Percentiles rank a stretch among this genome's conserved stretches.
Conservation (phyloP, 1,140 invertebrate genomes). For the Planococcus citri region DNA sequence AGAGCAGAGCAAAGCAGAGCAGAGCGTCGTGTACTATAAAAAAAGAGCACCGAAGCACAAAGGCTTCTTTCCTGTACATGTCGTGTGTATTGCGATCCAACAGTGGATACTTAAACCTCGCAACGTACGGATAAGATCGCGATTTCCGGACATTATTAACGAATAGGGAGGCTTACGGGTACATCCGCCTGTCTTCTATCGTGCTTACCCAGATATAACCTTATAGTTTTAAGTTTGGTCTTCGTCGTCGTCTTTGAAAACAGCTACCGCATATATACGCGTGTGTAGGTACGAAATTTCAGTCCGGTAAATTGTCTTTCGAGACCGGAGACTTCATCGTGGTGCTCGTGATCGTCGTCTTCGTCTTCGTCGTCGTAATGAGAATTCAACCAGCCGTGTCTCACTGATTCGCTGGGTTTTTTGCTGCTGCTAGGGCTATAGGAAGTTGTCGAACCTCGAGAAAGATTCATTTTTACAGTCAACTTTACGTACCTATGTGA, state of each 20-base stretch:
- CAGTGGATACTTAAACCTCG: constrained; percentile 6
- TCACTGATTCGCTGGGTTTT: too few species aligned
- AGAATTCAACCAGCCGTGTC: not conserved
- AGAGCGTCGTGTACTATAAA: not conserved
- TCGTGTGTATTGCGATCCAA: not conserved
- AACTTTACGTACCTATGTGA: too few species aligned
- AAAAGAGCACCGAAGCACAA: not conserved
- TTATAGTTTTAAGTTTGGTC: too few species aligned
- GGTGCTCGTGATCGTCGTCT: too few species aligned
- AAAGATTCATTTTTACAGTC: too few species aligned
- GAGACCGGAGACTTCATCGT: too few species aligned
- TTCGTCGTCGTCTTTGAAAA: not conserved
- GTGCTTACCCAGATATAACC: not conserved
- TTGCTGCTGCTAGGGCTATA: too few species aligned
- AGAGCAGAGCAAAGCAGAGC: too few species aligned
- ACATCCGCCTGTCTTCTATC: not conserved
- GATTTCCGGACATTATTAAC: not conserved
- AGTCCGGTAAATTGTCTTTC: not conserved
- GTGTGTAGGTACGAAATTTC: not conserved
- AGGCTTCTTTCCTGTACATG: constrained; percentile 2
- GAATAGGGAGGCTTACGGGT: constrained; percentile 5
- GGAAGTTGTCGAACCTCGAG: too few species aligned
- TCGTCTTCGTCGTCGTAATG: not conserved
- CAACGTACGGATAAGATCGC: not conserved
- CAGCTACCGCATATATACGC: not conserved